Evolutionary conservation across 2,797 vertebrate genomes (phyloP), one percentile per base, ranked within the genome.

Genomic region (Miichthys miiuy): DNA sequence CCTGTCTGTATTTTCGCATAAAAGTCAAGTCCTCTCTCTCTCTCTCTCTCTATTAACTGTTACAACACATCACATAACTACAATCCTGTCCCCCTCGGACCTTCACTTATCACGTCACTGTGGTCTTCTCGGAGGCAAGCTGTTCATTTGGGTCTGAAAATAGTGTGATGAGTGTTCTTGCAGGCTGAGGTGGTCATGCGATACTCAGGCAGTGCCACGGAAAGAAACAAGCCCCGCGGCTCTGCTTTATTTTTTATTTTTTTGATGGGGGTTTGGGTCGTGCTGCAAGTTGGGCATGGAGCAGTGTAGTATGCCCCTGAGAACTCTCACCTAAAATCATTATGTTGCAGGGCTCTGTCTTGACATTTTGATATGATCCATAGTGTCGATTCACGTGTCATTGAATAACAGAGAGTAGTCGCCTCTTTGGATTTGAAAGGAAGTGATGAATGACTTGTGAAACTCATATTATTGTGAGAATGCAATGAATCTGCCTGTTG

Each of bases 101-200:
- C 65, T 14, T 38, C 47, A 50, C 60, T 57, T 25, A 80, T 83
- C 75, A 75, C 18, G 64, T 41, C 67, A 74, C 70, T 14, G 38
- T 51, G 71, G 76, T 66, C 76, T 66, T 80, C 84, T 81, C 20
- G 0, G 64, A 76, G 68, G 70, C 87, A 82, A 81, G 88, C 81
- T 85, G 85, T 79, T 85, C 63, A 69, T 90, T 84, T 81, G 75
- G 80, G 86, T 72, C 85, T 89, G 81, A 79, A 85, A 90, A 90
- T 85, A 87, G 81, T 57, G 14, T 72, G 82, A 60, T 50, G 77
- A 85, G 82, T 73, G 63, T 87, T 85, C 69, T 85, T 13, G 54
- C 71, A 60, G 85, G 82, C 79, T 50, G 81, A 83, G 76, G 88
- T 88, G 89, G 83, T 90, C 88, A 86, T 90, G 88, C 56, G 82